phyloP scores from a whole-genome alignment of 2,888 invertebrate genomes.

The Chrysodeixis includens region DNA sequence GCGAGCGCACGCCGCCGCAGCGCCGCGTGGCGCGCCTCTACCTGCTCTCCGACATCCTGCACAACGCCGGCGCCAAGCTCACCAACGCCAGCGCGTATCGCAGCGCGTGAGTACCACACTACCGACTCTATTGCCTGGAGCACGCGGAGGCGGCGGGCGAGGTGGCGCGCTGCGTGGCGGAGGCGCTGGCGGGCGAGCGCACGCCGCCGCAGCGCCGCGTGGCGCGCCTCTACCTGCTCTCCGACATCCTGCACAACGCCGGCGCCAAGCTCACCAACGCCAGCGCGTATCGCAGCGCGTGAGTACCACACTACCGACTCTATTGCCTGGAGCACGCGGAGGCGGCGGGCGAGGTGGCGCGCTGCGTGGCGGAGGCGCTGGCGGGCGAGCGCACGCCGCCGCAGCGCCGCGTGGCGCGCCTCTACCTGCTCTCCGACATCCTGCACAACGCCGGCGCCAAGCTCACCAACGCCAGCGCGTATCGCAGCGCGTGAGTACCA shows the following conservation, averaged over 20 bases:
- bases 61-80: conserved; percentile 98
- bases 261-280: conserved; percentile 98
- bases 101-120: conserved; percentile 92
- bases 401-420: conserved; percentile 96
- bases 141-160: conserved; percentile 90
- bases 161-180: conserved; percentile 96
- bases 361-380: conserved; percentile 96
- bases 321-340: neutral
- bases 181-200: conserved; percentile 93
- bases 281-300: conserved; percentile 96
- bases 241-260: conserved; percentile 99
- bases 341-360: conserved; percentile 94
- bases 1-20: conserved; percentile 93
- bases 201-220: conserved; percentile 96
- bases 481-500: conserved; percentile 93
- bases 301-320: too few relatives aligned
- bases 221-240: conserved; percentile 97
- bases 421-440: conserved; percentile 98
- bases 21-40: conserved; percentile 98
- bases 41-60: conserved; percentile 98
- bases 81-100: conserved; percentile 98
- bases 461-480: conserved; percentile 98
- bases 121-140: too few relatives aligned
- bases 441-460: conserved; percentile 99
- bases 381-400: conserved; percentile 93